Evolutionary conservation across 2,113 vertebrate genomes (phyloP), one percentile per base, ranked within the genome.

Genomic region (Puntigrus tetrazona): DNA sequence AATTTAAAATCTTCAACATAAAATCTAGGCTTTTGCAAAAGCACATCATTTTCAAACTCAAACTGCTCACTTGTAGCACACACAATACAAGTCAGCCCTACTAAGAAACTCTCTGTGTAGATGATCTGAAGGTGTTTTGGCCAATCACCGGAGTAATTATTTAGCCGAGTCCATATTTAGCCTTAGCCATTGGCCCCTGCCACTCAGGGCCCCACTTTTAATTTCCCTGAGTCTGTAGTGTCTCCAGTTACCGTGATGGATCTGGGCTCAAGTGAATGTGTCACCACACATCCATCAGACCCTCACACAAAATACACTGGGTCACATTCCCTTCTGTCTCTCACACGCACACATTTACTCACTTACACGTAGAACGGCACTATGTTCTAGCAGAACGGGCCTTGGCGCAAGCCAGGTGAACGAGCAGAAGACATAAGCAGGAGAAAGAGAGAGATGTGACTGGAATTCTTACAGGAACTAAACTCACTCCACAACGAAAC

Each of bases 241-340:
- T 78, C 85, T 87, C 80, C 82, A 77, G 82, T 89, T 86, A 77
- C 67, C 50, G 55, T 88, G 88, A 92, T 89, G 80, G 85, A 92
- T 92, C 90, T 90, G 81, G 88, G 85, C 86, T 90, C 89, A 91
- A 89, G 86, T 72, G 61, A 55, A 65, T 81, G 69, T 91, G 89
- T 91, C 90, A 91, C 79, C 55, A 31, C 67, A 88, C 87, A 91
- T 92, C 88, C 89, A 92, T 92, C 90, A 91, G 75, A 61, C 43
- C 29, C 72, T 85, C 36, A 59, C 81, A 83, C 59, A 87, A 75
- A 84, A 85, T 72, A 86, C 55, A 65, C 47, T 77, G 78, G 87
- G 76, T 72, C 84, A 86, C 69, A 69, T 83, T 34, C 43, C 87
- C 82, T 80, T 81, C 78, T 34, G 72, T 81, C 74, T 63, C 61